Evolutionary conservation across 2,888 invertebrate genomes (phyloP), one percentile per base, ranked within the genome.

Genomic region (Hetaerina titia): DNA sequence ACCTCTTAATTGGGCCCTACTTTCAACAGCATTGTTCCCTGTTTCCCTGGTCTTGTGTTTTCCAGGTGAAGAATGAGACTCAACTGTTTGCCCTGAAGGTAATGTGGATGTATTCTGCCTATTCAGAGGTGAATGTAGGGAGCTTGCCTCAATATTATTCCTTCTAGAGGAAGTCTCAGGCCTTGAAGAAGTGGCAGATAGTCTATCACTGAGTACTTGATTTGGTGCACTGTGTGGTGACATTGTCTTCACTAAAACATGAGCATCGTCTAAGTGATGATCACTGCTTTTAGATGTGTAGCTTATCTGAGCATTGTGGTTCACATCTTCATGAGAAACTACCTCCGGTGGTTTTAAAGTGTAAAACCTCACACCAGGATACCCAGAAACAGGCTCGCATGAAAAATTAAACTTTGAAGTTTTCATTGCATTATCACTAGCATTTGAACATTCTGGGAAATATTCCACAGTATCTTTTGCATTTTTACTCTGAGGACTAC

Each of bases 1-100:
- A 92, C 92, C 92, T 92, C 92, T 92, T 64, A 90, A 9, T 69
- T 69, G 22, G 22, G 92, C 22, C 69, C 69, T 92, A 92, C 92
- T 69, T 92, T 92, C 69, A 92, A n/a, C 92, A 57, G 69, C 74
- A 64, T 56, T 69, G 74, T 57, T 69, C 92, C 69, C 69, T 92
- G 74, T n/a, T 92, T 92, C 56, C n/a, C 57, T 64, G 92, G 81
- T 81, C 25, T 81, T 31, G 8, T n/a, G 89, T 92, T 56, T 56
- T 92, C 56, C 81, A 81, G 81, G 31, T n/a, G 69, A n/a, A 31
- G 81, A 31, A 22, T 19, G 92, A 92, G 92, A 92, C 45, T 45
- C 92, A 74, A 74, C 92, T 69, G 74, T 63, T n/a, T 74, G 56
- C n/a, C 57, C 92, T 56, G 74, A 56, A 92, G 6, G 92, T 13